These are phyloP conservation scores for Eupithecia dodoneata DNA, from an alignment of 2,888 invertebrate species.

Conservation along the genomic window DNA sequence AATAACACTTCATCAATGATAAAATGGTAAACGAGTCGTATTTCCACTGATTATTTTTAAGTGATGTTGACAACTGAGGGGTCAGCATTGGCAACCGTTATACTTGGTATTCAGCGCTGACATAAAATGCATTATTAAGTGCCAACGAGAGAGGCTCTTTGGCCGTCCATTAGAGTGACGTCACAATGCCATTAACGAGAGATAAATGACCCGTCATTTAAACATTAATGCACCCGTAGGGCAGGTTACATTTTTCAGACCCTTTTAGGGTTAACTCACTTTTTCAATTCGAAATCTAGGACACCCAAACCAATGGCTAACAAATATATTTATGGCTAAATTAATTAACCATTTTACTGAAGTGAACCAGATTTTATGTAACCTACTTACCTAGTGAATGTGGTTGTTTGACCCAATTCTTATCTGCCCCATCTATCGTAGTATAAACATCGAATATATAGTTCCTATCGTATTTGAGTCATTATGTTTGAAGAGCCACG, in stretches of 20 bases:
- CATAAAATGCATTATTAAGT: constrained; percentile 63
- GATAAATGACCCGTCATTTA: constrained; percentile 66
- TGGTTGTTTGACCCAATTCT: not conserved
- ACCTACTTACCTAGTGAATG: not conserved
- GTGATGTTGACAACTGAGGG: constrained; percentile 15
- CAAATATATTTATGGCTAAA: not conserved
- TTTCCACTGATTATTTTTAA: not conserved
- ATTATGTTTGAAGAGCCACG: not conserved
- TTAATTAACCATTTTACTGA: not conserved
- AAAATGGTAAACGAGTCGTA: not conserved
- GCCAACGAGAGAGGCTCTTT: constrained; percentile 57
- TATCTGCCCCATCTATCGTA: not conserved
- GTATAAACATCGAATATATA: not conserved
- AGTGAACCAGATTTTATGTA: not conserved
- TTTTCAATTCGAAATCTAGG: constrained; percentile 15
- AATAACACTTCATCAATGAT: not conserved
- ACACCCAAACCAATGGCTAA: not conserved
- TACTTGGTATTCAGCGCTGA: constrained; percentile 40
- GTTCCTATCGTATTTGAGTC: not conserved
- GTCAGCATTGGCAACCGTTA: constrained; percentile 19
- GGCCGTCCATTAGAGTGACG: constrained; percentile 63
- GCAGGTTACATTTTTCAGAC: constrained; percentile 52
- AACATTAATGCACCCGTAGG: constrained; percentile 55
- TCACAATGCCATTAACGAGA: constrained; percentile 61
- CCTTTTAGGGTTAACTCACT: constrained; percentile 20